A percentile compares a stretch with the other conserved stretches of the same genome.
phyloP scores from a whole-genome alignment of 2,797 vertebrate genomes.

The Momotus momota region DNA sequence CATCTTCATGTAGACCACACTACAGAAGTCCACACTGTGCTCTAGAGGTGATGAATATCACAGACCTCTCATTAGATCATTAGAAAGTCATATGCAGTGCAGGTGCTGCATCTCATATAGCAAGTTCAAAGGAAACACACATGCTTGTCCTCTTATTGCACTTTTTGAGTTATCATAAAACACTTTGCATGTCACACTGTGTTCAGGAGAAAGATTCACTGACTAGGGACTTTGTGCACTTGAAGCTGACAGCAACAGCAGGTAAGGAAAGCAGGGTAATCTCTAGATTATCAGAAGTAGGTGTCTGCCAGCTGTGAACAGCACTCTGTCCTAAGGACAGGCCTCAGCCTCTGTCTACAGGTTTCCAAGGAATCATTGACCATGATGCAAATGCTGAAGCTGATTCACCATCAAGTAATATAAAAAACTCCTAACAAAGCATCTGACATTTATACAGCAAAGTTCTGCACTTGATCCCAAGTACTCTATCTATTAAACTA shows the following conservation, averaged over 20 bases:
- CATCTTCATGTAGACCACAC: not conserved
- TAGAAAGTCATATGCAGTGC: not conserved
- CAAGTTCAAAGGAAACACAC: not conserved
- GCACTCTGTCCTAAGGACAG: not conserved
- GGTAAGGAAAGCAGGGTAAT: not conserved
- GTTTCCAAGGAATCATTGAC: not conserved
- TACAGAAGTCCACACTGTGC: not conserved
- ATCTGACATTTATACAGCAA: not conserved
- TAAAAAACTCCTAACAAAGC: not conserved
- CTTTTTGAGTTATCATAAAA: not conserved
- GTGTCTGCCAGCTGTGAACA: not conserved
- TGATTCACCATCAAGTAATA: not conserved
- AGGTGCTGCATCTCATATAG: not conserved
- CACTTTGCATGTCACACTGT: not conserved
- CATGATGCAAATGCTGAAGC: not conserved
- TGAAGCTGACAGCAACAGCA: not conserved
- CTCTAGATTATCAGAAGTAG: not conserved
- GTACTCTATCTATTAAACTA: too few relatives aligned
- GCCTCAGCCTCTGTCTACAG: not conserved
- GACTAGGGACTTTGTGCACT: not conserved
- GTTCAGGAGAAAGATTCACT: not conserved
- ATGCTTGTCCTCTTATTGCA: not conserved
- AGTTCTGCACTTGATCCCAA: not conserved
- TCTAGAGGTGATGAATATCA: not conserved
- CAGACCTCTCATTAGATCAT: not conserved